A percentile compares a stretch with the other conserved stretches of the same genome.
Conservation (phyloP, 1,140 invertebrate species). For the Formica exsecta region DNA sequence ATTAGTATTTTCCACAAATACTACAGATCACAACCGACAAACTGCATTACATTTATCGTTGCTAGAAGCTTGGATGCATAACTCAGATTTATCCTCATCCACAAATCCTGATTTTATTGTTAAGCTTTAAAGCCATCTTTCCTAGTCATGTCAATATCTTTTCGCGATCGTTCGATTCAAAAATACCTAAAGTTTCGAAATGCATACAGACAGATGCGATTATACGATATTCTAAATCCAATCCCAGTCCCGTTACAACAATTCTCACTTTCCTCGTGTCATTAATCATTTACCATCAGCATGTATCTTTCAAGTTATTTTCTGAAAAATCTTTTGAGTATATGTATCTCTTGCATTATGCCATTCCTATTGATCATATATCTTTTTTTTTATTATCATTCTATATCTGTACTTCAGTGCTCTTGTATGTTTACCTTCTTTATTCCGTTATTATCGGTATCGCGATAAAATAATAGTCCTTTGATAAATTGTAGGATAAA, state of each 20-base stretch:
- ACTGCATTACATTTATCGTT: neutral
- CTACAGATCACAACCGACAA: neutral
- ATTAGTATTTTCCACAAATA: no score
- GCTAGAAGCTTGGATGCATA: slow-evolving; percentile 3
- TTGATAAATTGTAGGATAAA: slow-evolving; percentile 9
- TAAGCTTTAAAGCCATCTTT: slow-evolving; percentile 10
- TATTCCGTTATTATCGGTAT: slow-evolving; percentile 2
- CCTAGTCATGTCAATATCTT: neutral
- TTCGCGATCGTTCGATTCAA: slow-evolving; percentile 10
- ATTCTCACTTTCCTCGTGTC: slow-evolving; percentile 28
- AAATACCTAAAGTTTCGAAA: slow-evolving; percentile 60
- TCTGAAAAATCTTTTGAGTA: slow-evolving; percentile 59
- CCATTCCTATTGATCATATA: neutral
- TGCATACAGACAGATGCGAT: slow-evolving; percentile 77
- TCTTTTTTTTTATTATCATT: slow-evolving; percentile 17
- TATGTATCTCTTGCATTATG: neutral
- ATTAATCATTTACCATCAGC: slow-evolving; percentile 73
- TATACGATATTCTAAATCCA: slow-evolving; percentile 63
- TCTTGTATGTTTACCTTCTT: neutral
- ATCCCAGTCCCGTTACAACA: slow-evolving; percentile 65
- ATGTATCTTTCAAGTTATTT: slow-evolving; percentile 61
- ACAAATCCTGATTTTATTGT: slow-evolving; percentile 6
- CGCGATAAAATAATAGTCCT: neutral
- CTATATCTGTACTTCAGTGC: neutral
- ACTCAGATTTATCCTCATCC: slow-evolving; percentile 22